Base-by-base conservation (phyloP, 2,797 vertebrate genomes). In the Phataginus tricuspis region DNA sequence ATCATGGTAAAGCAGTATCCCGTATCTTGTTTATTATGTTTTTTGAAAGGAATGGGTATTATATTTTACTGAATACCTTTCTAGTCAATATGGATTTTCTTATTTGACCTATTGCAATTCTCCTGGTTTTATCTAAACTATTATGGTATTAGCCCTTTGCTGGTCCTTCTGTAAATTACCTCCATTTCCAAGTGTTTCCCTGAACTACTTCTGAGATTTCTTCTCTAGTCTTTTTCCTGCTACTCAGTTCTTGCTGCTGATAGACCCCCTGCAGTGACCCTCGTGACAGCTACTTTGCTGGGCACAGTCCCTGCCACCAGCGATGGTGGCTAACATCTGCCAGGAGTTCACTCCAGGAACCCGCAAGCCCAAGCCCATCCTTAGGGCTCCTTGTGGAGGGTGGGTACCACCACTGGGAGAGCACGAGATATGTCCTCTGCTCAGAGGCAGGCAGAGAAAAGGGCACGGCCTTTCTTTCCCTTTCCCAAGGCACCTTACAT, bases 21-120 rank as follows among this genome's bases (percentile, higher is more conserved):
- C 68, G 9, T 80, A 69, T 45, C 19, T 83, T 80, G 7, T 80
- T 71, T 72, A 91, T 68, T 66, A 79, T 3, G 2, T 66, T 57
- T 78, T 49, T 95, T 91, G 53, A 45, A 51, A 83, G 21, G 3
- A 61, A 90, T 61, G 13, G 11, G 13, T 84, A 66, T 86, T 95
- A 84, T 23, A 57, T 74, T 94, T 95, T 95, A 49, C 69, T 90
- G n/a, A 75, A 23, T 78, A 23, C 11, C n/a, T 89, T 86, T 92
- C 45, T 83, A 74, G 69, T 84, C 18, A 64, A 27, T 39, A 53
- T 45, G 19, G 9, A 64, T 80, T 91, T 95, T 94, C 23, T 95
- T 89, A 72, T 86, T 91, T 82, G 72, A 55, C 16, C 16, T 84
- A 66, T 64, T 94, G 12, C 59, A 53, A 64, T 64, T 83, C 57